Evolutionary conservation across 2,888 invertebrate species (phyloP), one percentile per base, ranked within the genome.

Genomic region (Erynnis tages): DNA sequence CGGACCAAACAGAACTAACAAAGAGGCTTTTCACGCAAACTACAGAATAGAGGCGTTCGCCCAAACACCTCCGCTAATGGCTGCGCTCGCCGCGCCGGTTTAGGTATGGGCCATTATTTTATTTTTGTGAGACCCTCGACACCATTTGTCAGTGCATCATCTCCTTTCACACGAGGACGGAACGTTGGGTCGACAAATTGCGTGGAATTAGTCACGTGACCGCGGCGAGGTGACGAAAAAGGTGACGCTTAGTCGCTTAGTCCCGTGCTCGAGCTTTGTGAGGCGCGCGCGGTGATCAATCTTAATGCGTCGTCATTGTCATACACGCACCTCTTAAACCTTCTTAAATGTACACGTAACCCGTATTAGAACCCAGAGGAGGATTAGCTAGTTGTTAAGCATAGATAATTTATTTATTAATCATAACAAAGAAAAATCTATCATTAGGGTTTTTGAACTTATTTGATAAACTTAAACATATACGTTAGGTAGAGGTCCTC

Each of bases 1-100:
- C 76, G 85, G 70, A 81, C 87, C 79, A 82, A 84, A 86, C 78
- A 82, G 69, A 82, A 78, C 79, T 77, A 78, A 89, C 89, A 89
- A 89, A 85, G 82, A 72, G 73, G 76, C 87, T 83, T 87, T 88
- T 85, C 83, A 85, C 73, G 73, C 77, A 68, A 80, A 82, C 82
- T 79, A 84, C 80, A 84, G 82, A 86, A 85, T 85, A 78, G 82
- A 85, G 78, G 76, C 79, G 84, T 80, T 88, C 89, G 79, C 88
- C 89, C 89, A 85, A 86, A 88, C 88, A 85, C 78, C 86, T 83
- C 84, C 79, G 67, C 83, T 87, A 88, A 88, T 88, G 86, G 82
- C 79, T 76, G 68, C 73, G 72, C 76, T 78, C 80, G 74, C 73
- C 76, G 81, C 76, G 73, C 76, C 80, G 68, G 84, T 77, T 86